These are phyloP conservation scores for Sparus aurata DNA, from an alignment of 2,797 vertebrate genomes.

Conservation along the genomic window DNA sequence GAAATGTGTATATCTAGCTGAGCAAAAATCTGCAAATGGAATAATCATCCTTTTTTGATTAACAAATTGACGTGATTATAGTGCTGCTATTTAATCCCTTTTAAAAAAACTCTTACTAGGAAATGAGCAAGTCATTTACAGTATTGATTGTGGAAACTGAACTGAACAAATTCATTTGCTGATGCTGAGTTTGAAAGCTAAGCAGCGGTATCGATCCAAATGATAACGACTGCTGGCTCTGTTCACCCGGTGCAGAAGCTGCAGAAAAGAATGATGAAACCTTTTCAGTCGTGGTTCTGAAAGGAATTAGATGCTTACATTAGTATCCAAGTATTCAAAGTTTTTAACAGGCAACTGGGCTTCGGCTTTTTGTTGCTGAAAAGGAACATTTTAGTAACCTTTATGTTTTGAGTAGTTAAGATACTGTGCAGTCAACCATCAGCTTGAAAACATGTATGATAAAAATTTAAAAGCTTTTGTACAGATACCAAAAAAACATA, in stretches of 20 bases:
- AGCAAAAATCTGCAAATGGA: neutral
- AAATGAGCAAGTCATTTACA: neutral
- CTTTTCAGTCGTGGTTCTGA: neutral
- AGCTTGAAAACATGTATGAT: no score
- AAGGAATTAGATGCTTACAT: slow-evolving; percentile 9
- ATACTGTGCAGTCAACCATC: no score
- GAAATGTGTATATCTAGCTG: neutral
- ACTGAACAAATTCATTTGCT: slow-evolving; percentile 18
- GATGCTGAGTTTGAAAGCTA: slow-evolving; percentile 12
- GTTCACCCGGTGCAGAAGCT: neutral
- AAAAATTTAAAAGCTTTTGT: no score
- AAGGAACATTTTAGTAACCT: no score
- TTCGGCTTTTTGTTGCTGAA: no score
- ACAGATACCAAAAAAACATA: no score
- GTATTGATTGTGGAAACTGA: slow-evolving; percentile 23
- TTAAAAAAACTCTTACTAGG: neutral
- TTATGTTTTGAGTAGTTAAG: no score
- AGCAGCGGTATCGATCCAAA: slow-evolving; percentile 3
- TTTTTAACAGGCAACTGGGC: no score
- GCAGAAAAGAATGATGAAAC: neutral
- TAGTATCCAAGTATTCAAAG: neutral
- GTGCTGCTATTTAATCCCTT: neutral
- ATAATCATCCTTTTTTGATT: neutral
- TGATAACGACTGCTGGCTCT: neutral
- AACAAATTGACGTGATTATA: neutral